Evolutionary conservation across 2,113 vertebrate species (phyloP).

Genomic region (Ammodytes dubius): DNA sequence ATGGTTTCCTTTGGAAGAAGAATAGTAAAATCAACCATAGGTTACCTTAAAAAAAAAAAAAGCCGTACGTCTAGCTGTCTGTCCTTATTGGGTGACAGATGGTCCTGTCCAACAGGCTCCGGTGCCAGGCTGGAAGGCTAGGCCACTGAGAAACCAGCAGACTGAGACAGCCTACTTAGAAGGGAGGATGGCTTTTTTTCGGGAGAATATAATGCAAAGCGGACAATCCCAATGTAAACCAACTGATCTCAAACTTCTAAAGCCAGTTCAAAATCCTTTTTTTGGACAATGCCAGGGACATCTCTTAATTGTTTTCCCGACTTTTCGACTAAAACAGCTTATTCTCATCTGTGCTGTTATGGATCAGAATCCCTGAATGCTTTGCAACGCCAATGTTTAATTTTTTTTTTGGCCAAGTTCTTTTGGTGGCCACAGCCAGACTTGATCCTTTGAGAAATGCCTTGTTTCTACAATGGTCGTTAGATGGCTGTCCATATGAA

Average conservation of each 20-base stretch:
- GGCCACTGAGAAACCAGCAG: conserved; percentile 44
- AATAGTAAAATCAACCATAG: not conserved
- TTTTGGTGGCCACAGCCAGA: conserved; percentile 50
- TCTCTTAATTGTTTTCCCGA: conserved; percentile 11
- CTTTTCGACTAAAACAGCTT: conserved; percentile 44
- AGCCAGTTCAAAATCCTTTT: conserved; percentile 10
- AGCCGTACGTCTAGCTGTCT: conserved; percentile 45
- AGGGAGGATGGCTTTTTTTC: conserved; percentile 25
- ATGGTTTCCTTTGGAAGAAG: not conserved
- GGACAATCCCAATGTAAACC: conserved; percentile 9
- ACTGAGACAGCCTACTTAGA: conserved; percentile 46
- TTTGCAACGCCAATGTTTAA: conserved; percentile 46
- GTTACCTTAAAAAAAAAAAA: not conserved
- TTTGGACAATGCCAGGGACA: not conserved
- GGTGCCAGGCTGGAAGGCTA: conserved; percentile 46
- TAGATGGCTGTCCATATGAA: conserved; percentile 69
- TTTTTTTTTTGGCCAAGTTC: conserved; percentile 37
- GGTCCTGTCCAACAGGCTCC: conserved; percentile 61
- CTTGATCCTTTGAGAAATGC: conserved; percentile 50
- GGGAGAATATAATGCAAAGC: not conserved
- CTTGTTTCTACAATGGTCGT: conserved; percentile 45
- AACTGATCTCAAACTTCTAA: conserved; percentile 5
- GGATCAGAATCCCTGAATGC: conserved; percentile 53
- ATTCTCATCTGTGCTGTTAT: conserved; percentile 58
- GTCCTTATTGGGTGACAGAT: conserved; percentile 62